These are phyloP conservation scores for Aphyosemion australe DNA, from an alignment of 2,113 vertebrate species.

Conservation along the genomic window DNA sequence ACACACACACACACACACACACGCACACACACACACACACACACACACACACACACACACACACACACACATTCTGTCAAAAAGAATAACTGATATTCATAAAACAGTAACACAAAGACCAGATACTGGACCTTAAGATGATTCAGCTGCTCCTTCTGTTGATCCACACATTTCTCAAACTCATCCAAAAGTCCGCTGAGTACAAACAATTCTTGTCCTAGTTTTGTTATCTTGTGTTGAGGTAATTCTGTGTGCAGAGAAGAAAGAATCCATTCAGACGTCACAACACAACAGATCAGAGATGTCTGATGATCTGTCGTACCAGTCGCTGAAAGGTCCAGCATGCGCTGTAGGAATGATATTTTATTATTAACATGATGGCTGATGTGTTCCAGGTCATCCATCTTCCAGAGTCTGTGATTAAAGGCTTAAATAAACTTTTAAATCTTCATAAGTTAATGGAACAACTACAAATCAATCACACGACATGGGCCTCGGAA, in stretches of 20 bases:
- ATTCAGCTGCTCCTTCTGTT: slow-evolving; percentile 66
- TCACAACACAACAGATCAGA: not conserved
- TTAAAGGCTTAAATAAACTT: not conserved
- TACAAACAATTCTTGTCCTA: slow-evolving; percentile 64
- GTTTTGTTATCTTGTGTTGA: slow-evolving; percentile 67
- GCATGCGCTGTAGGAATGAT: slow-evolving; percentile 52
- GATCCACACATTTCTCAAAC: slow-evolving; percentile 65
- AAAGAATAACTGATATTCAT: too few species aligned
- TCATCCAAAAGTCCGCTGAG: slow-evolving; percentile 68
- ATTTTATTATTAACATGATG: slow-evolving; percentile 67
- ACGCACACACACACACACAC: too few species aligned
- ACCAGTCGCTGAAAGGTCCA: slow-evolving; percentile 74
- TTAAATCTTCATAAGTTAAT: not conserved
- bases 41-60: too few species aligned
- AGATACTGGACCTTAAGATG: slow-evolving; percentile 69
- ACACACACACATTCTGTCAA: too few species aligned
- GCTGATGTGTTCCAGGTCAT: slow-evolving; percentile 67
- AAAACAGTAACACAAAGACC: too few species aligned
- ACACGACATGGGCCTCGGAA: too few species aligned
- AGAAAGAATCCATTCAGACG: not conserved
- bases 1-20: too few species aligned
- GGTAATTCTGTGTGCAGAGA: slow-evolving; percentile 63
- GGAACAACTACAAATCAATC: too few species aligned
- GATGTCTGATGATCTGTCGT: slow-evolving; percentile 10
- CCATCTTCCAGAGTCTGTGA: slow-evolving; percentile 56